A percentile compares a stretch with the other conserved stretches of the same genome.
phyloP scores from a whole-genome alignment of 1,140 invertebrate species.

The Drosophila littoralis region DNA sequence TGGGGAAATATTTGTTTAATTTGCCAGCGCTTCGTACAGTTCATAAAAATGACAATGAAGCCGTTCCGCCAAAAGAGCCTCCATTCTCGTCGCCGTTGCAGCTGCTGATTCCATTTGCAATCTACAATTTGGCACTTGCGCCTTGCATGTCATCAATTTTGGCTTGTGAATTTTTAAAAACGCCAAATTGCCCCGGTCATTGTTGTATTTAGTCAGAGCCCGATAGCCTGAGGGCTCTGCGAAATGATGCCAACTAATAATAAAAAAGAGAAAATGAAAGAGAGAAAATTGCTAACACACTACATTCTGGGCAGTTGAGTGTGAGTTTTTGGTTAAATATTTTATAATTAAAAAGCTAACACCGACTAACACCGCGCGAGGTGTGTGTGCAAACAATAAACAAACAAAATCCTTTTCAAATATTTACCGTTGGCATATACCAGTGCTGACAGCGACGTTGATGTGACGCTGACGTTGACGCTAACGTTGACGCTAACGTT shows the following conservation, averaged over 20 bases:
- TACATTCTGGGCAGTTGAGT: slow-evolving; percentile 60
- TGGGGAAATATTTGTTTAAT: slow-evolving; percentile 79
- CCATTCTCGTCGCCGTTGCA: not conserved
- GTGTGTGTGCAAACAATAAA: slow-evolving; percentile 84
- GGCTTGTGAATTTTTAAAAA: slow-evolving; percentile 79
- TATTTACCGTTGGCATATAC: slow-evolving; percentile 83
- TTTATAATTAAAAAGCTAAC: slow-evolving; percentile 85
- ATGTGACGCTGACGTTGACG: slow-evolving; percentile 38
- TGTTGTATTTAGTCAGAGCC: slow-evolving; percentile 78
- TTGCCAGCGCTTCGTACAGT: slow-evolving; percentile 67
- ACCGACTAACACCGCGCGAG: slow-evolving; percentile 82
- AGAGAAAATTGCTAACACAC: slow-evolving; percentile 15
- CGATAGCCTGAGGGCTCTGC: slow-evolving; percentile 50
- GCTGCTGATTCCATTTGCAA: slow-evolving; percentile 7
- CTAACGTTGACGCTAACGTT: slow-evolving; percentile 13
- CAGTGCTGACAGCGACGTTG: slow-evolving; percentile 43
- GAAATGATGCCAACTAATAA: slow-evolving; percentile 62
- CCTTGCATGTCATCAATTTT: slow-evolving; percentile 69
- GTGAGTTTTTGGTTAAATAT: slow-evolving; percentile 84
- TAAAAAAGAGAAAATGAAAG: not conserved
- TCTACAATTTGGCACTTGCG: slow-evolving; percentile 13
- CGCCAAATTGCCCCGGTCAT: slow-evolving; percentile 74
- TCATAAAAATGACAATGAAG: slow-evolving; percentile 81
- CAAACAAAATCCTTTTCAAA: slow-evolving; percentile 84
- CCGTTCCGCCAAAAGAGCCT: slow-evolving; percentile 34